Conservation (phyloP, 2,888 invertebrate genomes). For the Pimpla rufipes region DNA sequence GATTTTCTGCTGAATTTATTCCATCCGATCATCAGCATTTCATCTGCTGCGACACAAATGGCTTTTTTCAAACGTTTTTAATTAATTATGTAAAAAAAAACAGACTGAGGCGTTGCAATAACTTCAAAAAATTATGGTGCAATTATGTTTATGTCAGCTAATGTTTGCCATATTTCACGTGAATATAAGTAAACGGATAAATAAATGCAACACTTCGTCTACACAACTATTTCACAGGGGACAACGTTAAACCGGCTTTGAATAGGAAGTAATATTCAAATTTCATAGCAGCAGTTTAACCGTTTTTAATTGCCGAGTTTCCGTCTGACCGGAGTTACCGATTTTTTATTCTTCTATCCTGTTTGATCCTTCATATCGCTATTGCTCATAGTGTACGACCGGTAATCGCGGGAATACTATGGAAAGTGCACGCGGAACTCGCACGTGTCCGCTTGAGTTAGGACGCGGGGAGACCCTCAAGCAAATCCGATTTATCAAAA, state of each 20-base stretch:
- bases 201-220: background rate
- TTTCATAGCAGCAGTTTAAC: background rate
- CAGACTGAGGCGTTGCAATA: too few species aligned
- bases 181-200: too few species aligned
- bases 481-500: conserved; percentile 35
- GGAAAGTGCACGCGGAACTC: background rate
- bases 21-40: too few species aligned
- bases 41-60: too few species aligned
- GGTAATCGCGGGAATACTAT: conserved; percentile 5
- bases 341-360: conserved; percentile 14
- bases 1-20: too few species aligned
- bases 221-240: background rate
- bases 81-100: too few species aligned
- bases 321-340: background rate
- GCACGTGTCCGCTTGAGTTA: conserved; percentile 16
- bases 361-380: background rate
- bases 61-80: too few species aligned
- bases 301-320: background rate
- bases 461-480: conserved; percentile 49
- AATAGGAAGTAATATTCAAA: background rate
- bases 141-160: too few species aligned
- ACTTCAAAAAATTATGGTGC: too few species aligned
- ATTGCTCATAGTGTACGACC: background rate
- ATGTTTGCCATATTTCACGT: too few species aligned
- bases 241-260: background rate